A percentile compares a stretch with the other conserved stretches of the same genome.
Conservation (phyloP, 2,113 vertebrate species). For the Pedetes capensis region DNA sequence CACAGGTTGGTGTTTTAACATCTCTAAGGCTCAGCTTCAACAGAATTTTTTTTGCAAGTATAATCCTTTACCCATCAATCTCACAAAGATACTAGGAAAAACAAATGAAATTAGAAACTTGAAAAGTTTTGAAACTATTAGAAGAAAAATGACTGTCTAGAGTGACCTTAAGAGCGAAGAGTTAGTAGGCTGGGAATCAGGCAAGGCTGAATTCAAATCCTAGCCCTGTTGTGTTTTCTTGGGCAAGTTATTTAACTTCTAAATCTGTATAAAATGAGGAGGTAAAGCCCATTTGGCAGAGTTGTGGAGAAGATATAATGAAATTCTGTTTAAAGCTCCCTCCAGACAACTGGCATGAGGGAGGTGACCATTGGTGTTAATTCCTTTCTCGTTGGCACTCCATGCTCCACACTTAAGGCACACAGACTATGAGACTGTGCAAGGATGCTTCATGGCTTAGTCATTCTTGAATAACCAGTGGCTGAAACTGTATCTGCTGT, state of each 20-base stretch:
- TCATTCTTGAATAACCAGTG: not conserved
- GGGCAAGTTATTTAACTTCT: not conserved
- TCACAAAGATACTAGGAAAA: not conserved
- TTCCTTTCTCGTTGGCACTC: not conserved
- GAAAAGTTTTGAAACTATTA: not conserved
- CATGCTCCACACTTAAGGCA: rapidly evolving
- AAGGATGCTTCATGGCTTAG: not conserved
- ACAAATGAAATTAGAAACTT: not conserved
- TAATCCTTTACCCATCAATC: not conserved
- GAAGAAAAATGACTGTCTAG: not conserved
- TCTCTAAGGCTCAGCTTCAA: not conserved
- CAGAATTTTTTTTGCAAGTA: not conserved
- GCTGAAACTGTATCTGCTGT: not conserved
- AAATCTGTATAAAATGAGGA: not conserved
- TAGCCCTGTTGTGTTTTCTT: not conserved
- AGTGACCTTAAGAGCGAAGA: not conserved
- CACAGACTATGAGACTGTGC: not conserved
- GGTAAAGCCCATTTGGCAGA: not conserved
- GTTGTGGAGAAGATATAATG: not conserved
- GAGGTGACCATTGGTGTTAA: not conserved
- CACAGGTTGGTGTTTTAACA: not conserved
- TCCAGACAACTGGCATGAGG: not conserved
- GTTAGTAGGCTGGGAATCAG: not conserved
- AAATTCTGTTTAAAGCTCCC: not conserved
- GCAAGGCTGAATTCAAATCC: not conserved